Evolutionary conservation across 1,140 invertebrate species (phyloP), one percentile per base, ranked within the genome.

Genomic region (Drosophila obscura): DNA sequence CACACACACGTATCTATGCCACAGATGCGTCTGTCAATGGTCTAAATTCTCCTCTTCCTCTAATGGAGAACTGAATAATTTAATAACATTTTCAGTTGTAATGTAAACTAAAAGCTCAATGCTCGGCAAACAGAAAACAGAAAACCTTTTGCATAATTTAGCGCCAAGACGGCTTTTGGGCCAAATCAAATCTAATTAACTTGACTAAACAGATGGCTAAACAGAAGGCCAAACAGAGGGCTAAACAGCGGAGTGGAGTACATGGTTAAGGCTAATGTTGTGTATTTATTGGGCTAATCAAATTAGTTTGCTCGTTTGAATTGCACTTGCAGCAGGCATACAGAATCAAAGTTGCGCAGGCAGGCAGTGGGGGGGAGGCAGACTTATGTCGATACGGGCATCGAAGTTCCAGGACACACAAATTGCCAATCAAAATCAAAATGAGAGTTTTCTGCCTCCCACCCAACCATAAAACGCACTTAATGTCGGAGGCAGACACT

Each of bases 101-200:
- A 69, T 62, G 49, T 65, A 69, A 79, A 79, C 73, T 52, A 63
- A 77, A 53, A 66, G 48, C 75, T 7, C 41, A n/a, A 43, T 16
- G 1, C 28, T 9, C 63, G 48, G 35, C 44, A 31, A 16, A 44
- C 31, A 8, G 31, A 26, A 35, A 8, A 50, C 26, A 19, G 22
- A 24, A 24, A 24, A 24, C 22, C 35, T 46, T 39, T 69, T 55
- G 51, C 60, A 75, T 75, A 66, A 75, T 75, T 76, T 13, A 80
- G 28, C 15, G 22, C 49, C 24, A 22, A 60, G 44, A 39, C 43
- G 44, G 44, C 55, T 48, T 67, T 78, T 66, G 45, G 45, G 45
- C 24, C 48, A 76, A 68, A 45, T 57, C 44, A 56, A 72, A 83
- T 83, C 84, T 62, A 84, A 84, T 83, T 84, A 83, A 73, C 63